These are phyloP conservation scores for Clarias magur DNA, from an alignment of 2,113 vertebrate genomes.

Conservation along the genomic window DNA sequence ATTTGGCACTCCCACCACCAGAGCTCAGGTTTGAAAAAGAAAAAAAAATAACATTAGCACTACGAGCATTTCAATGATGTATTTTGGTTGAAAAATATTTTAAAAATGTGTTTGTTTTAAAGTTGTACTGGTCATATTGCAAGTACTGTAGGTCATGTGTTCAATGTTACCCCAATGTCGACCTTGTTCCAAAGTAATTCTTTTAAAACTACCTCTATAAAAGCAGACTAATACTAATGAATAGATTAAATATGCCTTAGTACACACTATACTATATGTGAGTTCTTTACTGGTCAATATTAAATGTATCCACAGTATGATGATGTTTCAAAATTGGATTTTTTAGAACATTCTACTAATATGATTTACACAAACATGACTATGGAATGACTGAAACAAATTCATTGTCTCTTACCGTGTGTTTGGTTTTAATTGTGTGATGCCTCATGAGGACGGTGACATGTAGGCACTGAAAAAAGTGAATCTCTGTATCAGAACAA, in stretches of 20 bases:
- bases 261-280: not conserved
- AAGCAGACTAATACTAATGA: no score
- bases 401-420: not conserved
- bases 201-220: no score
- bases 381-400: not conserved
- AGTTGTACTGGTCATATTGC: no score
- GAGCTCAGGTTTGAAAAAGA: no score
- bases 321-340: not conserved
- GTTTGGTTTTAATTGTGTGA: not conserved
- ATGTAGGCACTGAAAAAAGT: conserved; percentile 48
- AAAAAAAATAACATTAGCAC: no score
- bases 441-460: not conserved
- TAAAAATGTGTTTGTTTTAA: no score
- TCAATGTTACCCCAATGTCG: no score
- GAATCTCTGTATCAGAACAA: conserved; percentile 55
- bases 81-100: no score
- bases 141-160: no score
- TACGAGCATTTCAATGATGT: no score
- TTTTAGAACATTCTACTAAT: not conserved
- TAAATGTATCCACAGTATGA: not conserved
- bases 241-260: not conserved
- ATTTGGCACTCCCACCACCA: no score
- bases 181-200: no score
- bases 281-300: not conserved
- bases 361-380: not conserved